Base-by-base conservation (phyloP, 2,797 vertebrate genomes). In the Bucorvus abyssinicus region DNA sequence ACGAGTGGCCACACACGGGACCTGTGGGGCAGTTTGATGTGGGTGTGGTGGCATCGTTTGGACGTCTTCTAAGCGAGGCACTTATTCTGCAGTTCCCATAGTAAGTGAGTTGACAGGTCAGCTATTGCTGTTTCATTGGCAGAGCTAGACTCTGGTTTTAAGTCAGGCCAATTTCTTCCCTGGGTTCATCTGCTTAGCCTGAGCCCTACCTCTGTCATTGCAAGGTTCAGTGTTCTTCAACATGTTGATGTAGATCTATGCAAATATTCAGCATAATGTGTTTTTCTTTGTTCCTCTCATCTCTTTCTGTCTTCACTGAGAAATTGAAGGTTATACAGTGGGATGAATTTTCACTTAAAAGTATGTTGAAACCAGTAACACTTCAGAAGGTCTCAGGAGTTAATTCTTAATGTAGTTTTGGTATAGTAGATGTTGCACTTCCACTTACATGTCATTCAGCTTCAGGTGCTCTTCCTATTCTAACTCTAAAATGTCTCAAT, bases 21-120 rank as follows among this genome's bases (percentile, higher is more conserved):
- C 89, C 97, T 2, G 85, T 50, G 5, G 97, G 98, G 30, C 97
- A 95, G 21, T 99, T 99, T 75, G 98, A 99, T 32, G 98, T 99
- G 11, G 99, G 99, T 2, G 98, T 99, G 40, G 98, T 99, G 84
- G 99, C 99, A 69, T 99, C 99, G 0, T 99, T 99, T 57, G 99
- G 99, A 29, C 98, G 98, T 77, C 98, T 99, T 63, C 98, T 99
- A 56, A 98, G 93, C 3, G 97, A 99, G 90, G 96, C 97, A 30
- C 98, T 99, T 24, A 99, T 99, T 97, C 97, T 97, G 89, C 98
- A 98, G 89, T 99, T 99, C 90, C 99, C 99, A 55, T 98, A 98
- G 99, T 99, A 96, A 98, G 99, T 96, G 89, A 34, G 21, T 14
- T 36, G 50, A 6, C 45, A 10, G 38, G 23, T 40, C 9, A 3